Evolutionary conservation across 2,113 vertebrate genomes (phyloP).

Genomic region (Labeo rohita): DNA sequence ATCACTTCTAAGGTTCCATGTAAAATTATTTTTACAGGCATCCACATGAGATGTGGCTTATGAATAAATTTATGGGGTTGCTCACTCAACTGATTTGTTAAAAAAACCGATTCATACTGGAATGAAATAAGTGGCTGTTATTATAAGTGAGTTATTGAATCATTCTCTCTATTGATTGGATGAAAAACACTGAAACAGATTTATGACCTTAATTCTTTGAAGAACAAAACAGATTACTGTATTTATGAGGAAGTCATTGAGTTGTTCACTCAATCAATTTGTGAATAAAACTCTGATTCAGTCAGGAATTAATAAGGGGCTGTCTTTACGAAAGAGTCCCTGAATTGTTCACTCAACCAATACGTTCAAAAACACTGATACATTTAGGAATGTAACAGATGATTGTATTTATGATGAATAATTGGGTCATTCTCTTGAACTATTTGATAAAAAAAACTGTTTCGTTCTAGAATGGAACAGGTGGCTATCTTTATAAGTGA

Average conservation of each 20-base stretch:
- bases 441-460: neutral
- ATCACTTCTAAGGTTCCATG: too few relatives aligned
- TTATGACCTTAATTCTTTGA: too few relatives aligned
- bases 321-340: neutral
- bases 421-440: neutral
- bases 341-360: neutral
- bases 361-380: neutral
- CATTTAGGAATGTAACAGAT: neutral
- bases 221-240: too few relatives aligned
- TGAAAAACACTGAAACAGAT: too few relatives aligned
- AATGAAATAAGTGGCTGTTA: too few relatives aligned
- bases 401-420: neutral
- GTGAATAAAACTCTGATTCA: neutral
- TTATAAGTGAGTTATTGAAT: too few relatives aligned
- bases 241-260: neutral
- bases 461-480: neutral
- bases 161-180: too few relatives aligned
- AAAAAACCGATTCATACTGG: too few relatives aligned
- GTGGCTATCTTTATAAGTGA: neutral
- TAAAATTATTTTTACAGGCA: too few relatives aligned
- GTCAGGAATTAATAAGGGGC: neutral
- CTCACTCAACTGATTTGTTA: too few relatives aligned
- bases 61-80: too few relatives aligned
- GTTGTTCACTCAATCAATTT: neutral
- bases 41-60: too few relatives aligned